Evolutionary conservation across 2,113 vertebrate genomes (phyloP).

Genomic region (Pogona vitticeps): DNA sequence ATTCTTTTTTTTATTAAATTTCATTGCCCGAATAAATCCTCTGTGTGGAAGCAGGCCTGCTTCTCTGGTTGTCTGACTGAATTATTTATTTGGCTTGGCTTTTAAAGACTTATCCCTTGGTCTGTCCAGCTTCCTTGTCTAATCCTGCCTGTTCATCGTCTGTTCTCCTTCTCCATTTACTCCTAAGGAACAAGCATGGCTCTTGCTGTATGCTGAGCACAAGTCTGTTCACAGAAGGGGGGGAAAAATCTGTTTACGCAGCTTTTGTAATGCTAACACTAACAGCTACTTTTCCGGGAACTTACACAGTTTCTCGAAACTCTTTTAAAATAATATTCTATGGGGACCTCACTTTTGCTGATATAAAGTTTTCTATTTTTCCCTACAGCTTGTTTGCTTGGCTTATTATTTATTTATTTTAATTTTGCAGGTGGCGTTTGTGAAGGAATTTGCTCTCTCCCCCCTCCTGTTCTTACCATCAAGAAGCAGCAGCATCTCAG

Average conservation of each 20-base stretch:
- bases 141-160: constrained; percentile 24
- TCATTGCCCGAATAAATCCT: constrained; percentile 65
- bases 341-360: constrained; percentile 42
- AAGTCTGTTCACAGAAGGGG: background rate
- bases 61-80: constrained; percentile 41
- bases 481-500: constrained; percentile 43
- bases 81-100: constrained; percentile 32
- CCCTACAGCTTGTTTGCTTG: constrained; percentile 42
- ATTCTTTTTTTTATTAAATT: constrained; percentile 61
- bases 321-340: constrained; percentile 46
- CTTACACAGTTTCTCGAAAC: background rate
- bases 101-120: constrained; percentile 38
- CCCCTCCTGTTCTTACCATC: constrained; percentile 56
- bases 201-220: background rate
- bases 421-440: constrained; percentile 69
- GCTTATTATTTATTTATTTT: background rate
- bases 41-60: constrained; percentile 40
- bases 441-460: constrained; percentile 57
- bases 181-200: background rate
- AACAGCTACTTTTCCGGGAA: constrained; percentile 5
- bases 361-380: background rate
- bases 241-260: background rate
- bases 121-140: constrained; percentile 40
- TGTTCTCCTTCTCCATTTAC: background rate
- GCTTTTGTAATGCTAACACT: background rate